Evolutionary conservation across 2,797 vertebrate genomes (phyloP).

Genomic region (Helostoma temminkii): DNA sequence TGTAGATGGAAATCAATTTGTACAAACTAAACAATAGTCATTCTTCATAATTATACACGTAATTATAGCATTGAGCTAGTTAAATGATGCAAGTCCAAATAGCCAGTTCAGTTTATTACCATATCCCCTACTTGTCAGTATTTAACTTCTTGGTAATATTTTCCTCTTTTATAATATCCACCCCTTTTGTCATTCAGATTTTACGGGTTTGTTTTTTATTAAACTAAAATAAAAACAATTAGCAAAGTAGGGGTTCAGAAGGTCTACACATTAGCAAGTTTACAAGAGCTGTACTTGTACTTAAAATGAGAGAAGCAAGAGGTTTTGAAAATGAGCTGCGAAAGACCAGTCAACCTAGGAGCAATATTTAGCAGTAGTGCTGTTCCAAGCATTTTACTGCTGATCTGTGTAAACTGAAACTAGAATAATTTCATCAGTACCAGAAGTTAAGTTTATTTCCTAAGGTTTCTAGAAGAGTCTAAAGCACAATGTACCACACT

Average conservation of each 20-base stretch:
- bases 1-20: too few species aligned
- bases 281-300: conserved; percentile 16
- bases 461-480: neutral
- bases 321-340: conserved; percentile 18
- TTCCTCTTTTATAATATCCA: too few species aligned
- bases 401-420: conserved; percentile 5
- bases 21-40: too few species aligned
- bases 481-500: neutral
- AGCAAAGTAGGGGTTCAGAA: neutral
- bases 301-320: conserved; percentile 26
- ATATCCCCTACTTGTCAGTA: too few species aligned
- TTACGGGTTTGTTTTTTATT: too few species aligned
- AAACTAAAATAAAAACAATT: too few species aligned
- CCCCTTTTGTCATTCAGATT: neutral
- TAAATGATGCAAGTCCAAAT: too few species aligned
- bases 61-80: too few species aligned
- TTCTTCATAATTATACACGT: too few species aligned
- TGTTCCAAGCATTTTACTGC: conserved; percentile 14
- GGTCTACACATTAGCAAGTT: neutral
- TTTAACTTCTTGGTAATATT: too few species aligned
- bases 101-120: too few species aligned
- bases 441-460: neutral
- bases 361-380: conserved; percentile 1
- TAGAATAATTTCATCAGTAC: conserved; percentile 18
- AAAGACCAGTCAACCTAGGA: conserved; percentile 14